Evolutionary conservation across 2,797 vertebrate species (phyloP), one percentile per base, ranked within the genome.

Genomic region (Lepus oiostolus): DNA sequence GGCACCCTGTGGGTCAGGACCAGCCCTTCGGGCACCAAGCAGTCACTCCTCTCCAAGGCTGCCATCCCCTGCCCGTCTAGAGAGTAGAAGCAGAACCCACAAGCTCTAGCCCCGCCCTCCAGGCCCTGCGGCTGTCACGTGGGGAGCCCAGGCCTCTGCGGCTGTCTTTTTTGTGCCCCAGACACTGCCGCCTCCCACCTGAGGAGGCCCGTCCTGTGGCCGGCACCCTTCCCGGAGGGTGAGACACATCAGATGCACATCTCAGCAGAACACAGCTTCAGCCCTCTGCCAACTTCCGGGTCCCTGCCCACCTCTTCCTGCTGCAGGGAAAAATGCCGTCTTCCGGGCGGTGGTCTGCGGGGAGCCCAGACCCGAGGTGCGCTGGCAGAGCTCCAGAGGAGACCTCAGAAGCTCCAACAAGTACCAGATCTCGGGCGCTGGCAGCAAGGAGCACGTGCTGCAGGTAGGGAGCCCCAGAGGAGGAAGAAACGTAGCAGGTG

Each of bases 271-370:
- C 0, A 4, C 0, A 13, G 28, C 2, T 1, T n/a, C 24, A 3
- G 4, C 16, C 2, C 10, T 16, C 11, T 24, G 7, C 26, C 12
- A 67, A 5, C 2, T 5, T 30, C 54, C 19, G 38, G 52, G 84
- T 58, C 22, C 30, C 0, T 28, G 42, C 26, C 68, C 10, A 0
- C 12, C 77, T 42, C 79, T 89, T 97, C 70, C 75, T 97, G 7
- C 24, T 87, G 30, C 93, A 99, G 99, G 99, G 60, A 98, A 98
- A 98, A 93, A 95, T 62, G 99, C 98, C 14, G 52, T 98, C 97
- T 99, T 99, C 94, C 99, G 98, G 96, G 99, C 98, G 4, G 82
- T 98, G 88, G 98, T 99, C 72, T 98, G 85, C 5, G 99, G 99
- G 16, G 97, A 99, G 22, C 99, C 99, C 19, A 96, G 89, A 75